A percentile compares a stretch with the other conserved stretches of the same genome.
These are phyloP conservation scores for Mormyrops boulengeri DNA, from an alignment of 2,797 vertebrate species.

Conservation along the genomic window DNA sequence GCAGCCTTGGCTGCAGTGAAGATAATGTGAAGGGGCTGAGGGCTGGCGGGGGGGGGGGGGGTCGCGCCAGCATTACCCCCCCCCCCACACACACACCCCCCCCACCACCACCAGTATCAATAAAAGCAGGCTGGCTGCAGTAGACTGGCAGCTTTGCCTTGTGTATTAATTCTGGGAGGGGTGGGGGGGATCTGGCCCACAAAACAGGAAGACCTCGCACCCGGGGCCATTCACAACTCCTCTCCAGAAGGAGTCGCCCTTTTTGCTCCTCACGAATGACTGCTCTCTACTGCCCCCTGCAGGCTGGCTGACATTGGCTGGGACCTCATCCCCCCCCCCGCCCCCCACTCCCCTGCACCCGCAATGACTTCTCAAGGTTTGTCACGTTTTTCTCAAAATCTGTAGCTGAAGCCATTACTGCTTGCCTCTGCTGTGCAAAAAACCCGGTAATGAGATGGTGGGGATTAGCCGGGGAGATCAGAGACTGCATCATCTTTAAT, in stretches of 20 bases:
- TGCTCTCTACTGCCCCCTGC: not conserved
- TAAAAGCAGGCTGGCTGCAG: not conserved
- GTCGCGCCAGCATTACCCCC: not conserved
- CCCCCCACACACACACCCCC: not conserved
- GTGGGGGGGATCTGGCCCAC: not conserved
- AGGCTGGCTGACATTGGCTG: not conserved
- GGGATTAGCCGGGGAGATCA: not conserved
- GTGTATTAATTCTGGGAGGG: not conserved
- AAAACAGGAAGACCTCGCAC: not conserved
- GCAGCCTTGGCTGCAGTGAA: constrained; percentile 29
- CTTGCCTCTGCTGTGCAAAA: not conserved
- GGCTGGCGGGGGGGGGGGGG: constrained; percentile 12
- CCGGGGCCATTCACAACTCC: not conserved
- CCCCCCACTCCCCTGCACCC: constrained; percentile 21
- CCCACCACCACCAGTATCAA: not conserved
- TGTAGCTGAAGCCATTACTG: not conserved
- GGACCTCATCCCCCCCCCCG: not conserved
- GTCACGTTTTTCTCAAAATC: not conserved
- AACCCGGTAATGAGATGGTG: not conserved
- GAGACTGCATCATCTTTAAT: not conserved
- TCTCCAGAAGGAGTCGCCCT: not conserved
- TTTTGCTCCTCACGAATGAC: not conserved
- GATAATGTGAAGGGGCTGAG: constrained; percentile 27
- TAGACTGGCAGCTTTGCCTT: not conserved
- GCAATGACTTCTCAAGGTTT: not conserved